Evolutionary conservation across 2,888 invertebrate genomes (phyloP), one percentile per base, ranked within the genome.

Genomic region (Selenia dentaria): DNA sequence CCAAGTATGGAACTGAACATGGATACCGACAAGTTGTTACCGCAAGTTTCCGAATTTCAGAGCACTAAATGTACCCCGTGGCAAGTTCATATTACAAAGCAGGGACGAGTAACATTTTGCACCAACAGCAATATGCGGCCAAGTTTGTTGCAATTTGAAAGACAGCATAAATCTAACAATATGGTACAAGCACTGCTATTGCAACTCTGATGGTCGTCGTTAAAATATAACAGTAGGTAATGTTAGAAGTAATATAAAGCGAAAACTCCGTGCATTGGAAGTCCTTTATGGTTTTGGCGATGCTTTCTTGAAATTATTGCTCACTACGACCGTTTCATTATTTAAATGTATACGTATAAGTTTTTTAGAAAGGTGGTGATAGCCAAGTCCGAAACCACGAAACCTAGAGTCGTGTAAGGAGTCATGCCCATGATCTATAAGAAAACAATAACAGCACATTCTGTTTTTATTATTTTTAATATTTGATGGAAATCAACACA

Each of bases 1-100:
- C 57, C 59, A 62, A 65, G 57, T 54, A 60, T 44, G 51, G 46
- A 60, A 59, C 62, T 59, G 55, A 58, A 46, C 46, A 54, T 49
- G 25, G 40, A 43, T 52, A 57, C 54, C 54, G 59, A 61, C 55
- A 64, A 69, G 60, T 64, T 60, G 43, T 41, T 51, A 50, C 54
- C 56, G 38, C 51, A 58, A 70, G 51, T 67, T 67, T 43, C 39
- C 14, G 49, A 66, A 62, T 59, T 60, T 45, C 45, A 51, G 48
- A 62, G 45, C 45, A 46, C 37, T 41, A 45, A 49, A 51, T 38
- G 18, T 44, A 43, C 14, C 14, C 28, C 34, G 41, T 31, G 25
- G 28, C 41, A 48, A 57, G 45, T 48, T 50, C 44, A 57, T 54
- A 54, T 52, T 46, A 46, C 38, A 40, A 33, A 31, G 38, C 46